Conservation (phyloP, 2,113 vertebrate species). For the Leucopsar rothschildi region DNA sequence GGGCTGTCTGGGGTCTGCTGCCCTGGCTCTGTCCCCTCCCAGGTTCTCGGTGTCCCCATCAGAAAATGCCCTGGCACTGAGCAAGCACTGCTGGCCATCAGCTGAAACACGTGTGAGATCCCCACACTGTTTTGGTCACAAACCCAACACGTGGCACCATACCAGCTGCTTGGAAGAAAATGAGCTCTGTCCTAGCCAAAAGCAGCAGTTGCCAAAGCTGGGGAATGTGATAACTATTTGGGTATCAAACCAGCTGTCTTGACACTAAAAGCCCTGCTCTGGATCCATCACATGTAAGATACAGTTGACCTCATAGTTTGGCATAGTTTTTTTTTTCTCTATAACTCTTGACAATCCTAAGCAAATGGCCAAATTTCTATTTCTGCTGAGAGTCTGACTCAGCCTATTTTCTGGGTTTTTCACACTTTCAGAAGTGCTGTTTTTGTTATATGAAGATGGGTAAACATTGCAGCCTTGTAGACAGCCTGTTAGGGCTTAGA, state of each 20-base stretch:
- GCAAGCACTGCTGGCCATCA: not conserved
- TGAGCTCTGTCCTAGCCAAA: not conserved
- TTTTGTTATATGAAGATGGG: not conserved
- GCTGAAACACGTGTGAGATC: accelerated
- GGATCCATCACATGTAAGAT: not conserved
- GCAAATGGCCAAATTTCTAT: not conserved
- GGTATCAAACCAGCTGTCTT: not conserved
- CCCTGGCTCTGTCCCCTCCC: not conserved
- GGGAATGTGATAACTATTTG: not conserved
- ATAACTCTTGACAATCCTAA: not conserved
- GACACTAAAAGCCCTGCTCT: not conserved
- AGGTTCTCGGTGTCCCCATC: too few species aligned
- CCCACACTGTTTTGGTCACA: not conserved
- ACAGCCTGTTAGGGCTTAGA: not conserved
- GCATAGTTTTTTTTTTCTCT: accelerated
- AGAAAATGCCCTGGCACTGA: not conserved
- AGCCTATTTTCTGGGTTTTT: not conserved
- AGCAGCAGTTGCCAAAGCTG: not conserved
- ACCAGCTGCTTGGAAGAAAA: not conserved
- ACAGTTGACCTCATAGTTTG: not conserved
- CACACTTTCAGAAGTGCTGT: not conserved
- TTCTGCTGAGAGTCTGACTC: not conserved
- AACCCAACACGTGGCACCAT: not conserved
- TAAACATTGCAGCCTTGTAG: not conserved
- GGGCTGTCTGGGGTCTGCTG: not conserved